phyloP scores from a whole-genome alignment of 1,140 invertebrate species.

The Trachymyrmex septentrionalis region DNA sequence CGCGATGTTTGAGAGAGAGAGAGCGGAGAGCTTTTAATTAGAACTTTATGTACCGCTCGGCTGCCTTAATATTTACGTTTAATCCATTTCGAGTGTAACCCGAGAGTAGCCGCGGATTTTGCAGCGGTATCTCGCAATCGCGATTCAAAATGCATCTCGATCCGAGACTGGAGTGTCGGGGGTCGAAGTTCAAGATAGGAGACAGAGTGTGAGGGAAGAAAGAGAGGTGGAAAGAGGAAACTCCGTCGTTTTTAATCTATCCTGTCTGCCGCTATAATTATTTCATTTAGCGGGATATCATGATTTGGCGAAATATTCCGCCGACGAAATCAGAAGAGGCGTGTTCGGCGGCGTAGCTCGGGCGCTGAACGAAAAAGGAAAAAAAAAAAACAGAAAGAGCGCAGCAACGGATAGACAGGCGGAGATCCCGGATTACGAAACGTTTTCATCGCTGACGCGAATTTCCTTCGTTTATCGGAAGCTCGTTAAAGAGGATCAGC shows the following conservation, averaged over 20 bases:
- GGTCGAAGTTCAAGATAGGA: neutral
- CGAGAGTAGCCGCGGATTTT: slow-evolving; percentile 43
- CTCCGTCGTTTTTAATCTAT: slow-evolving; percentile 57
- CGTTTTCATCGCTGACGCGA: slow-evolving; percentile 75
- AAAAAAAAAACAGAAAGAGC: neutral
- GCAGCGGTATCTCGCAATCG: slow-evolving; percentile 48
- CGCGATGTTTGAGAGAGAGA: slow-evolving; percentile 25
- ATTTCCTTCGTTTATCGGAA: slow-evolving; percentile 76
- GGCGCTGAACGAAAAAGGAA: neutral
- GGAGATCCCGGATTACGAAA: slow-evolving; percentile 74
- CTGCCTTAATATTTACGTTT: slow-evolving; percentile 64
- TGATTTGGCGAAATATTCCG: slow-evolving; percentile 36
- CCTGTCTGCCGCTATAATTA: slow-evolving; percentile 47
- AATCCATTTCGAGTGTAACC: slow-evolving; percentile 58
- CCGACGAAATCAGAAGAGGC: slow-evolving; percentile 42
- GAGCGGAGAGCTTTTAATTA: slow-evolving; percentile 56
- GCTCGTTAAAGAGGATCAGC: slow-evolving; percentile 75
- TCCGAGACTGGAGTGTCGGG: neutral
- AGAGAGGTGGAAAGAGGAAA: neutral
- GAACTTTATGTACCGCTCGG: slow-evolving; percentile 61
- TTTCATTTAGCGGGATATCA: slow-evolving; percentile 56
- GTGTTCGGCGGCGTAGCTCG: slow-evolving; percentile 37
- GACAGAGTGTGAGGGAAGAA: neutral
- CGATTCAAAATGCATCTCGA: slow-evolving; percentile 40
- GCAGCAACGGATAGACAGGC: slow-evolving; percentile 44